Conservation (phyloP, 1,140 invertebrate genomes). For the Maconellicoccus hirsutus region DNA sequence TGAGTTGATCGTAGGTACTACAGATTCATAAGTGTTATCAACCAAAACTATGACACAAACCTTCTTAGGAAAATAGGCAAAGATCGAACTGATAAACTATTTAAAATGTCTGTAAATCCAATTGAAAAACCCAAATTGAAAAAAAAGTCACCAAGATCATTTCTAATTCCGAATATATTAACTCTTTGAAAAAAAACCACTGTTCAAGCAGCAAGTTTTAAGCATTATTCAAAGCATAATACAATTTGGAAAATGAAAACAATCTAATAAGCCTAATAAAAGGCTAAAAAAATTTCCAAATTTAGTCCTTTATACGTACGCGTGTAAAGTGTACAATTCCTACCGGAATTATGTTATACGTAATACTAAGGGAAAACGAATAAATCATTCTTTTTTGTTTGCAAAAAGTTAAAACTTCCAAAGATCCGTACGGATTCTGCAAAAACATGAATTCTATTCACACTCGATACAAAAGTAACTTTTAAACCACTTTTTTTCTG, state of each 20-base stretch:
- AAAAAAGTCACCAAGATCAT: too few species aligned
- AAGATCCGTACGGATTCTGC: constrained; percentile 13
- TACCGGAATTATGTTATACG: constrained; percentile 8
- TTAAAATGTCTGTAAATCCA: too few species aligned
- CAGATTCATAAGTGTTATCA: too few species aligned
- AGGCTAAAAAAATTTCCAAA: not conserved
- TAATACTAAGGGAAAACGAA: not conserved
- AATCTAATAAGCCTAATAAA: not conserved
- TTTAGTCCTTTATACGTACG: not conserved
- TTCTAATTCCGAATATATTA: too few species aligned
- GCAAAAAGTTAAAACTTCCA: constrained; percentile 21
- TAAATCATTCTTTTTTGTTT: constrained; percentile 21
- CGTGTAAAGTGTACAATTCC: not conserved
- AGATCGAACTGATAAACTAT: too few species aligned
- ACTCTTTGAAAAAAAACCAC: too few species aligned
- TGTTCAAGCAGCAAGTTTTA: too few species aligned
- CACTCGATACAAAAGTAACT: constrained; percentile 20
- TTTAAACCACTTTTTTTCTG: constrained; percentile 18
- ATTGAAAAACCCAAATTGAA: too few species aligned
- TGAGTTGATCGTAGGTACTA: too few species aligned
- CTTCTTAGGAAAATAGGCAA: too few species aligned
- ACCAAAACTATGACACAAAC: too few species aligned
- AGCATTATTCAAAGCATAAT: not conserved
- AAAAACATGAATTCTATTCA: constrained; percentile 18
- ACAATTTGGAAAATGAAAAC: not conserved